A percentile compares a stretch with the other conserved stretches of the same genome.
These are phyloP conservation scores for Apamea monoglypha DNA, from an alignment of 2,888 invertebrate genomes.

Conservation along the genomic window DNA sequence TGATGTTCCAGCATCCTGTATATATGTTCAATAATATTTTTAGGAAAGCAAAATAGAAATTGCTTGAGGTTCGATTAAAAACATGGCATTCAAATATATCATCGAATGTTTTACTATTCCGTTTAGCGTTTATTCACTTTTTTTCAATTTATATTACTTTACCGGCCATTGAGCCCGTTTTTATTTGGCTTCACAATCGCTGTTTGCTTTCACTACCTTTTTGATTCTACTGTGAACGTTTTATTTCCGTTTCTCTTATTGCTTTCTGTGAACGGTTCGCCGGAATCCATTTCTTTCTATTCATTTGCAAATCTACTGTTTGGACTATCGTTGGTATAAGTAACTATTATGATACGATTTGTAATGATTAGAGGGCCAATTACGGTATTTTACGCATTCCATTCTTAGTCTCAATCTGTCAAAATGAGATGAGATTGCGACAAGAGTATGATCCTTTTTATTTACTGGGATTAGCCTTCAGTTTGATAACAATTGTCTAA, in stretches of 20 bases:
- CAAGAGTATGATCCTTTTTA: neutral
- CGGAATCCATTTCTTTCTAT: constrained; percentile 37
- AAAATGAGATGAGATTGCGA: neutral
- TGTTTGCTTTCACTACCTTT: constrained; percentile 47
- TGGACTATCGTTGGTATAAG: neutral
- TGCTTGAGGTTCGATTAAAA: neutral
- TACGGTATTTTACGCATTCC: too few relatives aligned
- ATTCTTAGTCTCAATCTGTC: neutral
- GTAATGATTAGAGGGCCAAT: too few relatives aligned
- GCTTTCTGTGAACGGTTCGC: constrained; percentile 32
- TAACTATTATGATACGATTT: neutral
- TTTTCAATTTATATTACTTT: constrained; percentile 56
- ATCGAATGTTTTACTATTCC: constrained; percentile 65
- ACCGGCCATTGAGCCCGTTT: constrained; percentile 52
- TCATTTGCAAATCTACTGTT: constrained; percentile 25
- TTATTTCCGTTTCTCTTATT: constrained; percentile 54
- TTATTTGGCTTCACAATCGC: constrained; percentile 61
- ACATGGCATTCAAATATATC: constrained; percentile 45
- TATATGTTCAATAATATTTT: neutral
- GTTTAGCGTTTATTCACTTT: constrained; percentile 70
- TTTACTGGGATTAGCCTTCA: neutral
- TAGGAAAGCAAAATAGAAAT: neutral
- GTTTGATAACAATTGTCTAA: neutral
- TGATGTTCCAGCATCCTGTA: too few relatives aligned
- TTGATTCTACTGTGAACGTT: constrained; percentile 51